Base-by-base conservation (phyloP, 2,888 invertebrate species). In the Zele albiditarsus region DNA sequence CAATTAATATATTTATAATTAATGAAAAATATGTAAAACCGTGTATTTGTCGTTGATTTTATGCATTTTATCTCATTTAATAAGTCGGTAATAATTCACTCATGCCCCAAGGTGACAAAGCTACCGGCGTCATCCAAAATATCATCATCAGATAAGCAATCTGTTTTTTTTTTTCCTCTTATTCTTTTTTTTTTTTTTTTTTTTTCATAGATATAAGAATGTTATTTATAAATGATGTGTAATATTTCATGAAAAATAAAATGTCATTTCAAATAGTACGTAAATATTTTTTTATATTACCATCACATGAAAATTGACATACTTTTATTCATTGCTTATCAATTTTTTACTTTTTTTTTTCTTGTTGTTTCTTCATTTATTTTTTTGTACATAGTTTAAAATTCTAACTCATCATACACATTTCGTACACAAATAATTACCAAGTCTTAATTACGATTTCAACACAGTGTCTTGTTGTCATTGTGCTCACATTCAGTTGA, bases 81-180 rank as follows among this genome's bases (percentile, higher is more conserved):
- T 14, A 46, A 25, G 57, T 53, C 16, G 28, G 31, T 62, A 62
- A 71, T 71, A 71, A 71, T 71, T 49, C 60, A 70, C 16, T 68
- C 58, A 62, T 42, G 20, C 60, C 25, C 42, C 71, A 69, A 69
- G 69, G 69, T 28, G 42, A 69, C 20, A 63, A 38, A 42, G 46
- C 66, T 66, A 60, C 60, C 60, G 60, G 60, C 60, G 60, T 60
- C 63, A 71, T 62, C 62, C 71, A 71, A 71, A 71, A 71, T 71
- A 71, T 71, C 42, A 71, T 71, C 42, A 46, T 46, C 46, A 71
- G 71, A 71, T 71, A 71, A 71, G 60, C 69, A 38, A 58, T 69
- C 70, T 70, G 57, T 70, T 38, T n/a, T 31, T 25, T 14, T 31
- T 33, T 20, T 38, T 33, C 25, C 16, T 58, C 23, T 58, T 23